Conservation (phyloP, 2,797 vertebrate genomes). For the Rhabdomys pumilio region DNA sequence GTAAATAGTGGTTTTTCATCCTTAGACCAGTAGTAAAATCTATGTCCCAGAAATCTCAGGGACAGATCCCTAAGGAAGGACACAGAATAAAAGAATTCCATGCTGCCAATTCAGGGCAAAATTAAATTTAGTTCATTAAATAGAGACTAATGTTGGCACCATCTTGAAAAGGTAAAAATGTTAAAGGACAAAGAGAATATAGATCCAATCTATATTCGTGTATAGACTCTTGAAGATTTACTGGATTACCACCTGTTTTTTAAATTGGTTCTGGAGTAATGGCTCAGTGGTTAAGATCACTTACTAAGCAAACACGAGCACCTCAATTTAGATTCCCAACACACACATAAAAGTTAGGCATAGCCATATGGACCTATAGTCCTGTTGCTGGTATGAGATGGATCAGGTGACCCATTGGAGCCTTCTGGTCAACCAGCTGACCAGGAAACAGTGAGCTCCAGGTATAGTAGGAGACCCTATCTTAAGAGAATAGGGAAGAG, state of each 20-base stretch:
- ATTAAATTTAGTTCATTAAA: background rate
- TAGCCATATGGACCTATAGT: too few species aligned
- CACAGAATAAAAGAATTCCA: constrained; percentile 2
- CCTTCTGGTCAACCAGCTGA: background rate
- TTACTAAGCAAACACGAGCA: background rate
- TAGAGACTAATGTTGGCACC: background rate
- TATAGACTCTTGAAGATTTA: background rate
- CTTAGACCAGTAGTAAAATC: background rate
- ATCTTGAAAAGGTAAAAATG: constrained; percentile 3
- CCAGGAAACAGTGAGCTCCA: background rate
- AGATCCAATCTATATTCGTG: background rate
- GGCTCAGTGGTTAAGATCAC: background rate
- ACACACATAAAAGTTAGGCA: background rate
- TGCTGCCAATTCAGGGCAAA: constrained; percentile 12
- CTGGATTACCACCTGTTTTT: background rate
- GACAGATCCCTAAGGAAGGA: constrained; percentile 33
- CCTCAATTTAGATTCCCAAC: background rate
- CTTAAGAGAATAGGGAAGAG: background rate
- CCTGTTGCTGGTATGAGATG: background rate
- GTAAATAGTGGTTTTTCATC: background rate
- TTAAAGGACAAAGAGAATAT: background rate
- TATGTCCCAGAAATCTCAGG: constrained; percentile 14
- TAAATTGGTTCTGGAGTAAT: background rate
- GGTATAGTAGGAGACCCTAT: background rate
- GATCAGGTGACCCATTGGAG: background rate